Evolutionary conservation across 2,113 vertebrate species (phyloP), one percentile per base, ranked within the genome.

Genomic region (Macquaria ambigua): DNA sequence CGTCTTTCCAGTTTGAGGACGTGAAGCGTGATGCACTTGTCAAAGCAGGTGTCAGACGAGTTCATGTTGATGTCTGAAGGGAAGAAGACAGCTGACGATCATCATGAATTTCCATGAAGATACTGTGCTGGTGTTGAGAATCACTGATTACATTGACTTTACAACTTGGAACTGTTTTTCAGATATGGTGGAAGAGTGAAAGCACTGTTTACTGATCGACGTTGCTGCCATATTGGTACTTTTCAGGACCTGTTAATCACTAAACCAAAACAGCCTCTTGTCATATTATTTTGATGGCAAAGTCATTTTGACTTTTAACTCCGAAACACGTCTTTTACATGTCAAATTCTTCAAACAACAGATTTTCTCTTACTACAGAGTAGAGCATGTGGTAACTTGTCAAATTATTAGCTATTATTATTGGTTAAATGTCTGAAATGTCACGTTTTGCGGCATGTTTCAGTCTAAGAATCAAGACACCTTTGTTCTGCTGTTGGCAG

Each of bases 401-500:
- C 62, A 62, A 8, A 48, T 39, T 70, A 39, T 78, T 37, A 46
- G 14, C 41, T 61, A 9, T 37, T 25, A 11, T 61, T 76, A 41
- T 68, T 48, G 41, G 34, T 69, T 41, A 58, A 71, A 78, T 63
- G 59, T 18, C 67, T 70, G 12, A 77, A 71, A 72, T 39, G 28
- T 50, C 31, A 55, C 8, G 69, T 61, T 81, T 41, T 39, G 55
- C 66, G 37, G 56, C 52, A 41, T 8, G 28, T 59, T 76, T 73
- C 58, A 59, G 68, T 46, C 52, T 77, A 63, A 74, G 37, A 69
- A 50, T 56, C 14, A 15, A 66, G 48, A 56, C 64, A 28, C 48
- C 81, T 91, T 85, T 83, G 59, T 80, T 69, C 37, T 34, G 82
- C 74, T 72, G 72, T 31, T 81, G 71, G 75, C 91, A 81, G 85